These are phyloP conservation scores for Caenorhabditis macrosperma DNA, from an alignment of 2,888 invertebrate species.

Conservation along the genomic window DNA sequence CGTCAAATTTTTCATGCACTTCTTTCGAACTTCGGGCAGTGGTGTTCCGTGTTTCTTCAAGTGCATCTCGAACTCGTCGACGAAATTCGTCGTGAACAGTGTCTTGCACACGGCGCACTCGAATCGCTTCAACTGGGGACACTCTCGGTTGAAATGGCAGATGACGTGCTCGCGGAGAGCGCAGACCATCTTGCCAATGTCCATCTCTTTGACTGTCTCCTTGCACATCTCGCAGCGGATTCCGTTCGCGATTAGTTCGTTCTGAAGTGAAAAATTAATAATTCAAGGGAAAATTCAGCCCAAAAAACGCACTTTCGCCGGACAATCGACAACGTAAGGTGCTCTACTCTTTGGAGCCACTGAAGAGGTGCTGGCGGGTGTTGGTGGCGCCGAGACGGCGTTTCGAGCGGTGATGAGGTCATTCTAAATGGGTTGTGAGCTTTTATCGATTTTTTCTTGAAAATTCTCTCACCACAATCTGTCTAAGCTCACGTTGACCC, in stretches of 20 bases:
- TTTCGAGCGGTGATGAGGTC: too few species aligned
- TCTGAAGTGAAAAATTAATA: slow-evolving; percentile 14
- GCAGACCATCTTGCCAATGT: neutral
- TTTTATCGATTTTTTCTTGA: neutral
- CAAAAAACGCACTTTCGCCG: slow-evolving; percentile 11
- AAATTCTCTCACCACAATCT: too few species aligned
- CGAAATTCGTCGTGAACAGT: slow-evolving; percentile 19
- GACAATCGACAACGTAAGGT: too few species aligned
- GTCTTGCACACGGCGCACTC: slow-evolving; percentile 9
- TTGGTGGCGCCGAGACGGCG: neutral
- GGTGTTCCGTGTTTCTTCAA: slow-evolving; percentile 16
- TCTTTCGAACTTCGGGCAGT: slow-evolving; percentile 7
- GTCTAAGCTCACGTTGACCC: too few species aligned
- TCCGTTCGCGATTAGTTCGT: slow-evolving; percentile 49
- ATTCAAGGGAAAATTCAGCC: too few species aligned
- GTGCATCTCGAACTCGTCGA: slow-evolving; percentile 42
- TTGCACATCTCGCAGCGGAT: slow-evolving; percentile 34
- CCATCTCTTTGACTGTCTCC: neutral
- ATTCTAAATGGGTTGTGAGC: too few species aligned
- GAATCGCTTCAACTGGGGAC: slow-evolving; percentile 19
- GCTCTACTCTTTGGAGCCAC: too few species aligned
- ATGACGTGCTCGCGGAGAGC: slow-evolving; percentile 29
- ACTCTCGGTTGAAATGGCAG: slow-evolving; percentile 22
- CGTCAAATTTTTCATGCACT: slow-evolving; percentile 15
- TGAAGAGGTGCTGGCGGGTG: too few species aligned